These are phyloP conservation scores for Ctenomys sociabilis DNA, from an alignment of 2,113 vertebrate genomes.

Conservation along the genomic window DNA sequence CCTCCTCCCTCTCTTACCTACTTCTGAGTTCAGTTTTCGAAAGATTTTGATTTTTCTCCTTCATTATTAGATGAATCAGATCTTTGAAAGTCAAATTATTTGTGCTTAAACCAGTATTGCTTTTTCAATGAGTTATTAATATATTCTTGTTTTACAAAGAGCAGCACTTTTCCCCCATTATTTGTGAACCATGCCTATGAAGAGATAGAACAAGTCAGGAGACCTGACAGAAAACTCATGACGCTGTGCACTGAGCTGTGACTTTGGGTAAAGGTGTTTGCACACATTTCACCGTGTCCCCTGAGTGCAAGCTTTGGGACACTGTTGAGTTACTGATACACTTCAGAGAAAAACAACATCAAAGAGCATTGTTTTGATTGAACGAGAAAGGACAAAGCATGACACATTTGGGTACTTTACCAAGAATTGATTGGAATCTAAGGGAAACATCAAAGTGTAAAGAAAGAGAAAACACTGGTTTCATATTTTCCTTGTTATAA, in stretches of 20 bases:
- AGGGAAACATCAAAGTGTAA: slow-evolving; percentile 27
- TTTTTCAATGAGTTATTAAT: background rate
- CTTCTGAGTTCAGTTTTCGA: slow-evolving; percentile 2
- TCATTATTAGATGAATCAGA: background rate
- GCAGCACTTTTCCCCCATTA: background rate
- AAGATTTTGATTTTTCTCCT: slow-evolving; percentile 34
- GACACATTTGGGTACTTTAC: background rate
- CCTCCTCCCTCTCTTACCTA: background rate
- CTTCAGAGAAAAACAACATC: background rate
- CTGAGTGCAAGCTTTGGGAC: background rate
- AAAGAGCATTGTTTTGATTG: slow-evolving; percentile 24
- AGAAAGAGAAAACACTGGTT: background rate
- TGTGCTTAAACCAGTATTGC: background rate
- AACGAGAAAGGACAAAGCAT: background rate
- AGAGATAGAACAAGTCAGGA: background rate
- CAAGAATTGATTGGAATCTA: background rate
- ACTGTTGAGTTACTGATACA: background rate
- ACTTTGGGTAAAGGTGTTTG: background rate
- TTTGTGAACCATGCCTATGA: slow-evolving; percentile 11
- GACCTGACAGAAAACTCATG: slow-evolving; percentile 15
- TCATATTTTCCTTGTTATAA: background rate
- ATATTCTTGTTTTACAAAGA: slow-evolving; percentile 30
- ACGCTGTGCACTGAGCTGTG: background rate
- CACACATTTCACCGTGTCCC: background rate
- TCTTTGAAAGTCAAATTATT: slow-evolving; percentile 1